Evolutionary conservation across 2,797 vertebrate genomes (phyloP).

Genomic region (Benthosema pterotum): DNA sequence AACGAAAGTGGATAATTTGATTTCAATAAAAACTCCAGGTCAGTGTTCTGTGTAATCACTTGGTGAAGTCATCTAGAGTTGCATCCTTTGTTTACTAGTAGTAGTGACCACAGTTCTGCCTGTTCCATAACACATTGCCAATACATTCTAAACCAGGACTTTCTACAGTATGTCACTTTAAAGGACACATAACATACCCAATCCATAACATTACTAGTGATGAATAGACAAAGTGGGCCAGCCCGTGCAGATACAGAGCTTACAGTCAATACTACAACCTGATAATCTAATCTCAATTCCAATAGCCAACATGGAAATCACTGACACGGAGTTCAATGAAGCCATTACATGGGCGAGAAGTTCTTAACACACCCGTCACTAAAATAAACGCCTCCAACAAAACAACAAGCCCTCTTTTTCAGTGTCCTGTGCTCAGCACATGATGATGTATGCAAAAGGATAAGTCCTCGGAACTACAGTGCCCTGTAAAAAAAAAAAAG

Average conservation of each 20-base stretch:
- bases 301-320: background rate
- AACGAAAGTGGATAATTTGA: too few species aligned
- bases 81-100: background rate
- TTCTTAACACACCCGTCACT: constrained; percentile 9
- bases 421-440: background rate
- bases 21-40: background rate
- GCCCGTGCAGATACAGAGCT: background rate
- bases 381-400: background rate
- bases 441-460: constrained; percentile 8
- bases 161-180: background rate
- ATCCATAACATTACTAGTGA: background rate
- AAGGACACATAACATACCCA: background rate
- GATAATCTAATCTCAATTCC: background rate
- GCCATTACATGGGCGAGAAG: constrained; percentile 18
- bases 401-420: background rate
- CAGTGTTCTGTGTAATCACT: background rate
- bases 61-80: background rate
- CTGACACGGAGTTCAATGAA: constrained; percentile 14
- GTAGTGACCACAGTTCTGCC: background rate
- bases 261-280: constrained; percentile 1
- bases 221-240: constrained; percentile 2
- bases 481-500: background rate
- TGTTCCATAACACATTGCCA: background rate
- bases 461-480: too few species aligned
- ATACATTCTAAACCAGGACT: background rate